These are phyloP conservation scores for Temnothorax unifasciatus DNA, from an alignment of 2,888 invertebrate genomes.

Conservation along the genomic window DNA sequence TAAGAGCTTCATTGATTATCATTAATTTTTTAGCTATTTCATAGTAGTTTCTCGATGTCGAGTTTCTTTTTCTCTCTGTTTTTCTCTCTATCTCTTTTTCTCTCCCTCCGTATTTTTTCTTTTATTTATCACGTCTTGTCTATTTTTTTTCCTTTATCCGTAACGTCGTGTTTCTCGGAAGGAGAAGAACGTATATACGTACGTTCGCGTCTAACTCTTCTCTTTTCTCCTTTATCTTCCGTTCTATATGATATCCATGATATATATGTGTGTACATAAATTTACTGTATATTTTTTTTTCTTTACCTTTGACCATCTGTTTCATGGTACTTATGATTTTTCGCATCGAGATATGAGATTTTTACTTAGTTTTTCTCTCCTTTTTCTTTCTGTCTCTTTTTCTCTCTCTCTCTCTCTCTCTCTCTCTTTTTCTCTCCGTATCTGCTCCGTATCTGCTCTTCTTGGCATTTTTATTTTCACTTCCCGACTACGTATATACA, in stretches of 20 bases:
- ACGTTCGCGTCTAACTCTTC: slow-evolving; percentile 24
- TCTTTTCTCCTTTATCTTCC: slow-evolving; percentile 50
- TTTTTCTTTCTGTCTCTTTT: slow-evolving; percentile 40
- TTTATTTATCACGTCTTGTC: slow-evolving; percentile 29
- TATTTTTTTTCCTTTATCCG: slow-evolving; percentile 44
- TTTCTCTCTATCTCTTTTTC: slow-evolving; percentile 63
- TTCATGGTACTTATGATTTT: slow-evolving; percentile 58
- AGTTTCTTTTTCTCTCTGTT: slow-evolving; percentile 73
- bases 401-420: slow-evolving; percentile 50
- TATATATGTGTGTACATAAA: slow-evolving; percentile 7
- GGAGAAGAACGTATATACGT: slow-evolving; percentile 45
- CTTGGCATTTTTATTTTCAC: slow-evolving; percentile 50
- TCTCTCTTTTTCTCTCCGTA: slow-evolving; percentile 51
- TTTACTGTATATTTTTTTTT: slow-evolving; percentile 7
- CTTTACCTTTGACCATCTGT: slow-evolving; percentile 22
- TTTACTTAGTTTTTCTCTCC: slow-evolving; percentile 19
- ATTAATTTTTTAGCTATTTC: slow-evolving; percentile 75
- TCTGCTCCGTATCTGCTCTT: slow-evolving; percentile 47
- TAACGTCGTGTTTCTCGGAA: slow-evolving; percentile 2
- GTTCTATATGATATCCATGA: slow-evolving; percentile 8
- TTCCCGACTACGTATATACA: slow-evolving; percentile 62
- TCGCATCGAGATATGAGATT: slow-evolving; percentile 63
- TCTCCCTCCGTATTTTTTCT: slow-evolving; percentile 49
- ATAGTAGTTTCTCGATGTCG: slow-evolving; percentile 81
- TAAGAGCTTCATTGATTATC: slow-evolving; percentile 82